Evolutionary conservation across 2,113 vertebrate genomes (phyloP), one percentile per base, ranked within the genome.

Genomic region (Macrotus californicus): DNA sequence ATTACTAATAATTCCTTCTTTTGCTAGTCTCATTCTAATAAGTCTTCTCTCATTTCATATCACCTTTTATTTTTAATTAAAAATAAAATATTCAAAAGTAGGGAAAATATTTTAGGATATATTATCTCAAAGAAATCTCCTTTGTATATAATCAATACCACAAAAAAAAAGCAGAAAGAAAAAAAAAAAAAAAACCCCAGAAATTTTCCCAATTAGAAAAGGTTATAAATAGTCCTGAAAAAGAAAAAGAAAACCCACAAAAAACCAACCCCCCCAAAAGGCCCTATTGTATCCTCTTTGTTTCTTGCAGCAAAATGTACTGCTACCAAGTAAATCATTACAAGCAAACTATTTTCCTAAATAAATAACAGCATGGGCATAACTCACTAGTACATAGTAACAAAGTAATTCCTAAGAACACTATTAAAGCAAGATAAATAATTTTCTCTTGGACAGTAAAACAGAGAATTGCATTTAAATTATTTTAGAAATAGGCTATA

Each of bases 351-450:
- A 94, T 98, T 98, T 93, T 96, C 94, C 98, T 97, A 98, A 98
- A 98, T 99, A 99, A 99, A 99, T 99, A 98, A 98, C 88, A 96
- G 98, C 98, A 97, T 97, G 96, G 98, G 98, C 97, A 97, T 98
- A 98, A 98, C 89, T 98, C 97, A 99, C 96, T 97, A 98, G 98
- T 97, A 98, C 96, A 96, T 91, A 97, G 73, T 95, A 98, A 98
- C 97, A 97, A 98, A 98, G 98, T 92, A 97, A 97, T 89, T 84
- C 79, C 93, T 96, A 97, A 90, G 56, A 96, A 93, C 86, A 97
- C 93, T 96, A 97, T 94, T 97, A 97, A 97, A 6, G n/a, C 93
- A 97, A 98, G 95, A 98, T 97, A 98, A 98, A 98, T 96, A 98
- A 97, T 96, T 88, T 93, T 54, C 96, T 98, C 96, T 98, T 96